Evolutionary conservation across 1,140 invertebrate species (phyloP), one percentile per base, ranked within the genome.

Genomic region (Tenebrio molitor): DNA sequence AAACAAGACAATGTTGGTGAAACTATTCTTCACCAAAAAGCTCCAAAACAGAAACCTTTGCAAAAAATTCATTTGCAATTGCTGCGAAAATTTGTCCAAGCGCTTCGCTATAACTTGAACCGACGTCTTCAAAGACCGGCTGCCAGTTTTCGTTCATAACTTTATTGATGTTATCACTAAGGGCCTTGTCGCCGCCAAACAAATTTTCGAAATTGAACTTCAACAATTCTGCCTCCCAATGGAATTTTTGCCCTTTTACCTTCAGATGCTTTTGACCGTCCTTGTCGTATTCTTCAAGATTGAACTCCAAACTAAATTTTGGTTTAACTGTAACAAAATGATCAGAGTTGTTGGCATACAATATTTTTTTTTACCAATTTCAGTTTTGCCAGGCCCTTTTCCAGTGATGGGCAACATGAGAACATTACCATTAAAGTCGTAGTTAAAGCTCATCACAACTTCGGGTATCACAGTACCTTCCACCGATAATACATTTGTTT

Each of bases 81-180:
- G 25, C 3, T 4, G 25, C 17, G 7, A 74, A 71, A 29, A 67
- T 23, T n/a, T 42, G 1, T 2, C 42, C 68, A 17, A 58, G 72
- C 6, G 19, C 19, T 5, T 3, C 25, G 23, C 69, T 64, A 25
- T 69, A 71, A 10, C 53, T 33, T n/a, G 3, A 14, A 10, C n/a
- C 39, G 29, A 1, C 72, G 50, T 77, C 75, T 0, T 70, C 25
- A 42, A 34, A 77, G 10, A 77, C 16, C 2, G 36, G 39, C 21
- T 29, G 6, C 75, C 75, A 77, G 29, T 76, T 73, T 10, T 75
- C 44, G 33, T 77, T 77, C 1, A 76, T 23, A 6, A 76, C 42
- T n/a, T n/a, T n/a, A 1, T 74, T 74, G 14, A 76, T 66, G 39
- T 76, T 74, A 42, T 76, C 69, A 1, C 72, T 69, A 14, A 76